phyloP scores from a whole-genome alignment of 30 jellyfish, hydroid and myxozoan species.

The Cassiopea xamachana region DNA sequence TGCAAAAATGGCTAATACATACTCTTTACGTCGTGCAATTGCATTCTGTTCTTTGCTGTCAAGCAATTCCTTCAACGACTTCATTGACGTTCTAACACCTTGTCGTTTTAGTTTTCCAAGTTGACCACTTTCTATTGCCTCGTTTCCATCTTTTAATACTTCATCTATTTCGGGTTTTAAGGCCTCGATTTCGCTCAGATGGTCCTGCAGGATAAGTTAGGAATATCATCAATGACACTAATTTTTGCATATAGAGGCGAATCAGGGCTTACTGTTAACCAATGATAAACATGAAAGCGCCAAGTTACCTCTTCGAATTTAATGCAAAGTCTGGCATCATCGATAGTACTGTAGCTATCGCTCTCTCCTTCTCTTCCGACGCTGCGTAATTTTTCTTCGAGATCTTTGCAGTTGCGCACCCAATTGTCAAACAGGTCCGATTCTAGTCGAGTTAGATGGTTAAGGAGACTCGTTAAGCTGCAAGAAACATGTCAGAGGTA shows the following conservation, averaged over 20 bases:
- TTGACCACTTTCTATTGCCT: conserved; percentile 33
- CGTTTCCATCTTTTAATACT: conserved; percentile 42
- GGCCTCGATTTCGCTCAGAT: conserved; percentile 44
- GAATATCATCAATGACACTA: too few species aligned
- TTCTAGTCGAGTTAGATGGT: conserved; percentile 55
- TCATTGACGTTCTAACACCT: conserved; percentile 40
- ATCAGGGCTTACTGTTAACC: background rate
- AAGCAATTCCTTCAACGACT: conserved; percentile 33
- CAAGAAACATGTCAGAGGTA: background rate
- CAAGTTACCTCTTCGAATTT: conserved; percentile 44
- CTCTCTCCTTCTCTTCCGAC: conserved; percentile 6
- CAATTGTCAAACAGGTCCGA: conserved; percentile 65
- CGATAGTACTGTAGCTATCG: conserved; percentile 26
- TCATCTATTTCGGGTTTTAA: conserved; percentile 41
- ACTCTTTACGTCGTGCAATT: conserved; percentile 29
- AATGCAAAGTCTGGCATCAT: conserved; percentile 38
- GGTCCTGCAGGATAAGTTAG: conserved; percentile 9
- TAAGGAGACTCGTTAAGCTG: conserved; percentile 73
- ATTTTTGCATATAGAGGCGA: too few species aligned
- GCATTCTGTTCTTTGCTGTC: conserved; percentile 41
- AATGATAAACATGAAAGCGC: background rate
- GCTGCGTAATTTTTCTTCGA: conserved; percentile 3
- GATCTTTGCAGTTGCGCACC: conserved; percentile 39
- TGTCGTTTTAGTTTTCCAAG: conserved; percentile 64
- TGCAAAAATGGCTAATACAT: background rate